Percentiles rank a stretch among this genome's conserved stretches.
Evolutionary conservation across 2,888 invertebrate species (phyloP).

Genomic region (Cistogaster globosa): DNA sequence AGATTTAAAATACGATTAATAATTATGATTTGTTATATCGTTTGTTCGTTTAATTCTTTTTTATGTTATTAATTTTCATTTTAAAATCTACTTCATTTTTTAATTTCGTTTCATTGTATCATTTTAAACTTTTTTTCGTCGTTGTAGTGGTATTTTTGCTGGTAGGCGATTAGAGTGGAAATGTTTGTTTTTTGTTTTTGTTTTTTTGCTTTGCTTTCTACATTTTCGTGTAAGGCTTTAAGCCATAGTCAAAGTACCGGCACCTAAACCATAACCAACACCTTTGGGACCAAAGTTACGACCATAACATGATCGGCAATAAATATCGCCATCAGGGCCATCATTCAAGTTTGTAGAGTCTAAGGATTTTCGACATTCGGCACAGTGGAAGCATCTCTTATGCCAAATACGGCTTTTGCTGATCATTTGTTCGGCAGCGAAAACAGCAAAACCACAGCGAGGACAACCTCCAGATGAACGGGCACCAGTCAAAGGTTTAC

Average conservation of each 20-base stretch:
- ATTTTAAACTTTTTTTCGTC: constrained; percentile 59
- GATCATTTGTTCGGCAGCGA: constrained; percentile 98
- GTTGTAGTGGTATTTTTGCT: constrained; percentile 69
- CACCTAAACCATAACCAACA: constrained; percentile 95
- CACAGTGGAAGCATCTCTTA: constrained; percentile 96
- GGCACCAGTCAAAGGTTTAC: constrained; percentile 88
- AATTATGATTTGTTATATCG: constrained; percentile 24
- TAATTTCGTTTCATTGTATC: constrained; percentile 65
- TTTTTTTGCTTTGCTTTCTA: neutral
- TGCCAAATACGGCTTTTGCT: constrained; percentile 97
- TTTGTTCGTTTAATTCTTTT: constrained; percentile 65
- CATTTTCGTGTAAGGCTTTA: constrained; percentile 81
- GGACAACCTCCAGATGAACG: constrained; percentile 92
- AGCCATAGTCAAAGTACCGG: constrained; percentile 94
- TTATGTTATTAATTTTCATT: constrained; percentile 51
- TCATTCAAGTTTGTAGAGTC: constrained; percentile 96
- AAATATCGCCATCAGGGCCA: constrained; percentile 96
- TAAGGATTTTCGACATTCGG: constrained; percentile 92
- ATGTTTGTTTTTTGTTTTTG: constrained; percentile 42
- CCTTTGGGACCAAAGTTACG: constrained; percentile 94
- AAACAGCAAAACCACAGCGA: constrained; percentile 95
- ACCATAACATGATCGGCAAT: constrained; percentile 95
- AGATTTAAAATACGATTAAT: constrained; percentile 60
- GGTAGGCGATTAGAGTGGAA: constrained; percentile 68
- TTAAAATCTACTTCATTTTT: constrained; percentile 65